These are phyloP conservation scores for Cyprinodon brontotheroides DNA, from an alignment of 2,113 vertebrate species.

Conservation along the genomic window DNA sequence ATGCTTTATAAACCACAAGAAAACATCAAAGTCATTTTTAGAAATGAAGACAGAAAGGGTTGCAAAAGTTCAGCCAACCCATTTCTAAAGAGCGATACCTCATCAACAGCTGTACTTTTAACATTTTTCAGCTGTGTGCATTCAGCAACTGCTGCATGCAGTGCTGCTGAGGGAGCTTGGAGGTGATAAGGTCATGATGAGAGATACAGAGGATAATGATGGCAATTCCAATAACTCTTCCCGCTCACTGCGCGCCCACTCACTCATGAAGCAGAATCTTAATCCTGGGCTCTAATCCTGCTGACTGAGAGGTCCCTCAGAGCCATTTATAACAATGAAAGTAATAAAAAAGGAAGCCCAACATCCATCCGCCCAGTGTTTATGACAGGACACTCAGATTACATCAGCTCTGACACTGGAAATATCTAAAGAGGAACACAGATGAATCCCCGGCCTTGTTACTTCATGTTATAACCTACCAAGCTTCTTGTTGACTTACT, in stretches of 20 bases:
- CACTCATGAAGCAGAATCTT: conserved; percentile 53
- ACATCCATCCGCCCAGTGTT: conserved; percentile 37
- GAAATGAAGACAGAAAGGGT: background rate
- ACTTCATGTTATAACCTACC: conserved; percentile 13
- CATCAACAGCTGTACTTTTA: conserved; percentile 32
- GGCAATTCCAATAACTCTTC: conserved; percentile 63
- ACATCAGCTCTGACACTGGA: conserved; percentile 35
- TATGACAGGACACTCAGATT: conserved; percentile 46
- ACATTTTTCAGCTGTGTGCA: conserved; percentile 41
- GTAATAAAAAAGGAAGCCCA: conserved; percentile 42
- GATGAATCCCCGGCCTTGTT: conserved; percentile 6
- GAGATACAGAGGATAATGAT: conserved; percentile 69
- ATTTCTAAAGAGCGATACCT: conserved; percentile 15
- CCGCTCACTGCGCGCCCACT: conserved; percentile 51
- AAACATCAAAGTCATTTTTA: conserved; percentile 3
- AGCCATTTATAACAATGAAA: conserved; percentile 57
- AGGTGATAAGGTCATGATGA: conserved; percentile 63
- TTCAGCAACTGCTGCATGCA: conserved; percentile 21
- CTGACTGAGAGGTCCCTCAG: conserved; percentile 54
- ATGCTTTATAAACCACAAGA: conserved; percentile 1
- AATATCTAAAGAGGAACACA: conserved; percentile 13
- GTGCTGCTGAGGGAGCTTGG: conserved; percentile 29
- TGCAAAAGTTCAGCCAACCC: background rate
- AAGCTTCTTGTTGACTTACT: conserved; percentile 7
- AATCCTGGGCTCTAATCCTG: conserved; percentile 67